Percentiles rank a stretch among this genome's conserved stretches.
phyloP scores from a whole-genome alignment of 1,140 invertebrate genomes.

The Drosophila teissieri region DNA sequence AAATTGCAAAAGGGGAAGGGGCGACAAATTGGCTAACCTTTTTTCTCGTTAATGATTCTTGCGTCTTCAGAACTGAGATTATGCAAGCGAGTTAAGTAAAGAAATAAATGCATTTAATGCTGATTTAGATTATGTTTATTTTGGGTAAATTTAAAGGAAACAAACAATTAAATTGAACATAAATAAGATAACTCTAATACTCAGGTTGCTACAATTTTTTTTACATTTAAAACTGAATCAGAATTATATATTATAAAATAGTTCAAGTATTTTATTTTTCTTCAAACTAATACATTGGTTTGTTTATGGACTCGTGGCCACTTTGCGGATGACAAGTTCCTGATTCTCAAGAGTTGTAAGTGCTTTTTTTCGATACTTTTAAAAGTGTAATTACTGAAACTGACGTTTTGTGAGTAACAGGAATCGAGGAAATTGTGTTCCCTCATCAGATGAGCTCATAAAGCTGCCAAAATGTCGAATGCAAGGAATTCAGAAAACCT shows the following conservation, averaged over 20 bases:
- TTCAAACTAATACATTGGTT: background rate
- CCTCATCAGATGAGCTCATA: background rate
- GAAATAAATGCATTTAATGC: too few relatives aligned
- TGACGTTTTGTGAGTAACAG: conserved; percentile 11
- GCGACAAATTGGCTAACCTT: conserved; percentile 36
- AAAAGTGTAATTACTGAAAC: conserved; percentile 19
- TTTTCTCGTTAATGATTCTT: conserved; percentile 5
- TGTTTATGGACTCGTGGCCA: background rate
- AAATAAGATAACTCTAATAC: too few relatives aligned
- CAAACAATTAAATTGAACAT: too few relatives aligned
- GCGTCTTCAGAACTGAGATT: background rate
- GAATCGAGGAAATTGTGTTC: conserved; percentile 1
- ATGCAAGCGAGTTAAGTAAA: too few relatives aligned
- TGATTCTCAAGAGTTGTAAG: conserved; percentile 2
- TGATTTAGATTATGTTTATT: background rate
- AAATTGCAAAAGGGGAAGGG: conserved; percentile 10
- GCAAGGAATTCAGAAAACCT: background rate
- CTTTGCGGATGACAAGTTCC: conserved; percentile 15
- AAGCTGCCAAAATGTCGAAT: conserved; percentile 23
- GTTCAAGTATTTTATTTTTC: too few relatives aligned
- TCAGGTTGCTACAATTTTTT: background rate
- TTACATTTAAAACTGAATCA: background rate
- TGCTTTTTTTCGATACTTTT: background rate
- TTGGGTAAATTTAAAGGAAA: too few relatives aligned
- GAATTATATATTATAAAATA: background rate